Percentiles rank a stretch among this genome's conserved stretches.
Conservation (phyloP, 2,113 vertebrate genomes). For the Vidua chalybeata region DNA sequence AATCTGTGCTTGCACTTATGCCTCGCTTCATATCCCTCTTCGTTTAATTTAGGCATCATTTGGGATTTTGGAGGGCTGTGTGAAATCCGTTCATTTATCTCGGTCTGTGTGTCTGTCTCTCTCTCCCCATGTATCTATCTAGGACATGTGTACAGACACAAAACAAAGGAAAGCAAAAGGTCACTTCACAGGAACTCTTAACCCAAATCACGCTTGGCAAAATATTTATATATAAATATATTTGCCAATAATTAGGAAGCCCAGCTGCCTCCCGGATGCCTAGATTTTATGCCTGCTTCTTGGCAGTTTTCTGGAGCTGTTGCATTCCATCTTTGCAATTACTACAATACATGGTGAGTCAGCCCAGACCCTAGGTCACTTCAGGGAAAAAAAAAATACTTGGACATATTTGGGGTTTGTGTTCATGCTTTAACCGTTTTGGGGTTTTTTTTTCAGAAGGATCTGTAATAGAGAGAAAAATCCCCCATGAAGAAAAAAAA, state of each 20-base stretch:
- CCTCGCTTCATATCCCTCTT: conserved; percentile 39
- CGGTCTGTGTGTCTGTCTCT: not conserved
- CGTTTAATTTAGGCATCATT: conserved; percentile 40
- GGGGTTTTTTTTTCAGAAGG: fast-evolving
- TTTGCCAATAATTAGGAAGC: conserved; percentile 62
- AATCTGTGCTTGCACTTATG: conserved; percentile 65
- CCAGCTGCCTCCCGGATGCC: conserved; percentile 33
- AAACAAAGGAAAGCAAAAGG: conserved; percentile 64
- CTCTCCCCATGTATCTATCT: conserved; percentile 49
- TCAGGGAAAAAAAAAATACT: not conserved
- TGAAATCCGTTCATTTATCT: conserved; percentile 59
- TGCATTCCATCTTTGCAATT: conserved; percentile 50
- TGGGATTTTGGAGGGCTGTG: conserved; percentile 33
- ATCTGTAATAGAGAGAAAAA: not conserved
- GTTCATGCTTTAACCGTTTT: not conserved
- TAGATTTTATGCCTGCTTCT: conserved; percentile 1
- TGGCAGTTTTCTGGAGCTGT: conserved; percentile 28
- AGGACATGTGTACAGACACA: conserved; percentile 41
- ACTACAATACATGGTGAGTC: not conserved
- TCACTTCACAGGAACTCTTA: conserved; percentile 59
- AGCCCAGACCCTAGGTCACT: not conserved
- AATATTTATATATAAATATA: conserved; percentile 71
- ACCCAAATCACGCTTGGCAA: conserved; percentile 57
- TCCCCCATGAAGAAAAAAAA: not conserved
- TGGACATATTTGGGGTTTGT: not conserved